phyloP scores from a whole-genome alignment of 2,888 invertebrate genomes.

The Prosopocoilus inquinatus region DNA sequence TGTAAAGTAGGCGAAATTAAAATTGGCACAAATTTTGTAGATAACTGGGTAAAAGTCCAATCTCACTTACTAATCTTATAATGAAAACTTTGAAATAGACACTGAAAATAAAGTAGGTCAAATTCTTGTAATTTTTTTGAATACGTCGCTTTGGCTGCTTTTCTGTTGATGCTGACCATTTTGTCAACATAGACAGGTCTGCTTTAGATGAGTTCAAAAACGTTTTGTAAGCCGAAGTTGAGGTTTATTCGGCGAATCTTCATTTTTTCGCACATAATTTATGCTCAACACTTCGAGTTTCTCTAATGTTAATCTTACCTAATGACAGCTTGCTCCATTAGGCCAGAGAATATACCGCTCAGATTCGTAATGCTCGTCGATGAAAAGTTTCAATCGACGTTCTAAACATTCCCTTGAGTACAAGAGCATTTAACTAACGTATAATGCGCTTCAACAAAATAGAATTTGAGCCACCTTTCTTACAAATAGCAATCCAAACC shows the following conservation, averaged over 20 bases:
- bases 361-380: not conserved
- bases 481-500: no score
- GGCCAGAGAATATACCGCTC: not conserved
- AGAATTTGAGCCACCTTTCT: not conserved
- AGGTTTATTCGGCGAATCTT: not conserved
- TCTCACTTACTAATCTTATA: no score
- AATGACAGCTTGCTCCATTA: not conserved
- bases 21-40: no score
- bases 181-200: not conserved
- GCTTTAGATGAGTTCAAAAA: not conserved
- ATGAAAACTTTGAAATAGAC: no score
- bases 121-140: no score
- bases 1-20: no score
- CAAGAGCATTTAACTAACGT: not conserved
- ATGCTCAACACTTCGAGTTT: no score
- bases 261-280: no score
- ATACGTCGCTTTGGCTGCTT: not conserved
- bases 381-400: not conserved
- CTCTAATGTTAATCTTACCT: not conserved
- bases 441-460: not conserved
- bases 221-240: not conserved
- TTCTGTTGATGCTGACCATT: not conserved
- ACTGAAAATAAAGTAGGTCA: no score
- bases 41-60: no score
- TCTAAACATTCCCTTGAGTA: not conserved